Evolutionary conservation across 2,113 vertebrate genomes (phyloP).

Genomic region (Psilopogon haemacephalus): DNA sequence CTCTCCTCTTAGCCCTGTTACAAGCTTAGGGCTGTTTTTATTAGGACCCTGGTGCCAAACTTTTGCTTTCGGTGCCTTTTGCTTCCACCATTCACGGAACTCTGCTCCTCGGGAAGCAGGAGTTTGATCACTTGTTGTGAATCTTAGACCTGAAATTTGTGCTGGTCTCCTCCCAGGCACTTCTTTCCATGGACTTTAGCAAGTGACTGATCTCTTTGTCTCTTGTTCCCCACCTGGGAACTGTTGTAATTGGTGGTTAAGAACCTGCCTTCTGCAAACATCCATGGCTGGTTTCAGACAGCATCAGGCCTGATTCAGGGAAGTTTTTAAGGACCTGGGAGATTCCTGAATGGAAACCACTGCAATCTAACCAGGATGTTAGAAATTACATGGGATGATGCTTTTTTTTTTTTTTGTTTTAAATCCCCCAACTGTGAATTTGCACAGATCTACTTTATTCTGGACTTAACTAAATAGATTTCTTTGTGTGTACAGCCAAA

Average conservation of each 20-base stretch:
- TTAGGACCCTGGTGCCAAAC: not conserved
- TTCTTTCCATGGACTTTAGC: not conserved
- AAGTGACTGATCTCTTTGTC: not conserved
- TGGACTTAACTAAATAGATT: not conserved
- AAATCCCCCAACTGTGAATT: not conserved
- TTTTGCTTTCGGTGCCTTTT: not conserved
- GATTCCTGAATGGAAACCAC: not conserved
- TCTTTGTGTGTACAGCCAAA: not conserved
- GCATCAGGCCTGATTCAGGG: not conserved
- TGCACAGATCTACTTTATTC: not conserved
- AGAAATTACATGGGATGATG: not conserved
- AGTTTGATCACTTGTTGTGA: not conserved
- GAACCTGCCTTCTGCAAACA: not conserved
- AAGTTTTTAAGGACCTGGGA: not conserved
- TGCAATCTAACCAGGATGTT: rapidly evolving
- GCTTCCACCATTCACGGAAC: not conserved
- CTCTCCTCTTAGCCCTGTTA: not conserved
- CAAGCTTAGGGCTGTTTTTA: not conserved
- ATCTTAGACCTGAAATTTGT: not conserved
- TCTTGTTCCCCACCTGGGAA: not conserved
- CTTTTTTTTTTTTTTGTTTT: too few relatives aligned
- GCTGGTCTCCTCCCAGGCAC: not conserved
- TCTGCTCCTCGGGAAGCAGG: not conserved
- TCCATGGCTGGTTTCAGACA: not conserved
- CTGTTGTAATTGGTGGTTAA: not conserved